These are phyloP conservation scores for Melanchra persicariae DNA, from an alignment of 2,888 invertebrate genomes.

Conservation along the genomic window DNA sequence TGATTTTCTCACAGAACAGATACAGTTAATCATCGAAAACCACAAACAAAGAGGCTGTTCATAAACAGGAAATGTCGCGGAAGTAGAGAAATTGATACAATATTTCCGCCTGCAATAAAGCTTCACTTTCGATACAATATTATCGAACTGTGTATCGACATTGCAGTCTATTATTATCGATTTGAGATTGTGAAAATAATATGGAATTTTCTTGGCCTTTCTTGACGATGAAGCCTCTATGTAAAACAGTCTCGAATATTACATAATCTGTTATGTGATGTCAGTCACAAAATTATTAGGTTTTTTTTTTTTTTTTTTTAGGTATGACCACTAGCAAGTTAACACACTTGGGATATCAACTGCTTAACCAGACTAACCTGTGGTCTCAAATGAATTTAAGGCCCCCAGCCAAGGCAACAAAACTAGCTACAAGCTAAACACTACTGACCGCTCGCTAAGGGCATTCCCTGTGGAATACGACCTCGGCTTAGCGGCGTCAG, in stretches of 20 bases:
- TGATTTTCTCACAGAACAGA: neutral
- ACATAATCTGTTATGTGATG: neutral
- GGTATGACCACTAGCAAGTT: too few relatives aligned
- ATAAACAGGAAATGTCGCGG: slow-evolving; percentile 22
- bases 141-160: slow-evolving; percentile 14
- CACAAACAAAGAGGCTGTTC: slow-evolving; percentile 11
- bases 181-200: neutral
- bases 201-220: neutral
- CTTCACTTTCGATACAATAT: slow-evolving; percentile 35
- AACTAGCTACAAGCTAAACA: too few relatives aligned
- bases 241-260: neutral
- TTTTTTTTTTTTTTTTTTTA: too few relatives aligned
- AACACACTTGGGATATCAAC: too few relatives aligned
- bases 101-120: slow-evolving; percentile 10
- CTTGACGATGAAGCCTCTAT: neutral
- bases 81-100: slow-evolving; percentile 35
- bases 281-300: too few relatives aligned
- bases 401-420: too few relatives aligned
- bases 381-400: too few relatives aligned
- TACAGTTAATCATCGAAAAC: neutral
- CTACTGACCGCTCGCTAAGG: too few relatives aligned
- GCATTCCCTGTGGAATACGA: too few relatives aligned
- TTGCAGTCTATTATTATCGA: neutral
- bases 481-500: too few relatives aligned
- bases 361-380: too few relatives aligned